Conservation (phyloP, 2,113 vertebrate genomes). For the Ctenomys sociabilis region DNA sequence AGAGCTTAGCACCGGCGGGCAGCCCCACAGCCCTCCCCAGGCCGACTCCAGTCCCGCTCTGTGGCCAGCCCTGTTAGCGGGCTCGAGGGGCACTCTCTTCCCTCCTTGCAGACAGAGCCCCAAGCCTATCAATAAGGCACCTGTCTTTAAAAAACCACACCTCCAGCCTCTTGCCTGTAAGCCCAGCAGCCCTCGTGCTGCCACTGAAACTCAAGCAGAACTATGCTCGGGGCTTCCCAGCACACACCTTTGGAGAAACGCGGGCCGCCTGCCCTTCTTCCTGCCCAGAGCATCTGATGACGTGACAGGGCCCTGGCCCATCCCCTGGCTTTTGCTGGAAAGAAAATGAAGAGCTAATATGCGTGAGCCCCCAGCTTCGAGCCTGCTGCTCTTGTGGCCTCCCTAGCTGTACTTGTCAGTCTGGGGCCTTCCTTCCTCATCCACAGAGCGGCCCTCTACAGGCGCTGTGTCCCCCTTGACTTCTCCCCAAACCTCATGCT, state of each 20-base stretch:
- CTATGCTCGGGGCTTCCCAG: background rate
- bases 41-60: background rate
- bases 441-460: background rate
- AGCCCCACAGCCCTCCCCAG: background rate
- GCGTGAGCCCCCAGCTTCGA: too few species aligned
- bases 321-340: background rate
- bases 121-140: background rate
- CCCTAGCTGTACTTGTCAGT: background rate
- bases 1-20: too few species aligned
- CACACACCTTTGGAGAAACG: background rate
- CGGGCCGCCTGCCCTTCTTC: background rate
- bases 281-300: background rate
- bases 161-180: background rate
- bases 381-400: background rate
- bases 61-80: too few species aligned
- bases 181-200: background rate
- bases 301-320: background rate
- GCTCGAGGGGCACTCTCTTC: background rate
- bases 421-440: background rate
- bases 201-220: background rate
- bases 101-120: background rate
- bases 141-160: background rate
- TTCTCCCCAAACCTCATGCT: background rate
- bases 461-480: background rate
- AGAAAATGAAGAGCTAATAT: background rate